phyloP scores from a whole-genome alignment of 2,888 invertebrate genomes.

The Nomada goodeniana region DNA sequence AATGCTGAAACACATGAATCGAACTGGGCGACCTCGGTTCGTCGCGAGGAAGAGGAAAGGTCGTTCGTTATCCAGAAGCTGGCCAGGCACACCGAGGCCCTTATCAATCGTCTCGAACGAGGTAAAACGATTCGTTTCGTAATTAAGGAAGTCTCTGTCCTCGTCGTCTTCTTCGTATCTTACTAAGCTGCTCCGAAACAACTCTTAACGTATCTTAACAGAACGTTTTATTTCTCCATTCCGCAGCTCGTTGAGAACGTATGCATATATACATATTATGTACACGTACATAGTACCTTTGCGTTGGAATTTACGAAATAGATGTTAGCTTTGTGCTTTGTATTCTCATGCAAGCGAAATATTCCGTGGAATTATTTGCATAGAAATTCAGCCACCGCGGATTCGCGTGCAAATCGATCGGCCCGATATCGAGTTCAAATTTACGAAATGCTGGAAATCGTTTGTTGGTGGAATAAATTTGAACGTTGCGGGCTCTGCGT shows the following conservation, averaged over 20 bases:
- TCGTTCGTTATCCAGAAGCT: conserved; percentile 81
- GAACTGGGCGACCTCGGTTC: conserved; percentile 76
- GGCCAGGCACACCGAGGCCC: conserved; percentile 81
- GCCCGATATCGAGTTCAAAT: neutral
- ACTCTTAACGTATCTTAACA: conserved; percentile 24
- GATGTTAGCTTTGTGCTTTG: neutral
- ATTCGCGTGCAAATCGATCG: neutral
- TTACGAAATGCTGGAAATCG: neutral
- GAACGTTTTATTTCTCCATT: conserved; percentile 13
- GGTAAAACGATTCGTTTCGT: conserved; percentile 72
- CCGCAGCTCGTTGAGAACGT: neutral
- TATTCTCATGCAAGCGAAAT: neutral
- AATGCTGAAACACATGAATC: conserved; percentile 81
- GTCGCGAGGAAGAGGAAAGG: conserved; percentile 78
- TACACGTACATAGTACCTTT: neutral
- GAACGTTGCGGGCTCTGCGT: neutral
- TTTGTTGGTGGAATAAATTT: conserved; percentile 15
- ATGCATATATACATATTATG: too few species aligned
- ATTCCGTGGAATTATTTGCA: conserved; percentile 37
- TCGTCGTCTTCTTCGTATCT: conserved; percentile 15
- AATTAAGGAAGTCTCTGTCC: conserved; percentile 36
- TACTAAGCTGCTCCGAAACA: neutral
- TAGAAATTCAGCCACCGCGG: neutral
- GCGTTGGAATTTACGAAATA: neutral
- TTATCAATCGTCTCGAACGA: conserved; percentile 79